Evolutionary conservation across 2,797 vertebrate species (phyloP), one percentile per base, ranked within the genome.

Genomic region (Onychomys arenicola): DNA sequence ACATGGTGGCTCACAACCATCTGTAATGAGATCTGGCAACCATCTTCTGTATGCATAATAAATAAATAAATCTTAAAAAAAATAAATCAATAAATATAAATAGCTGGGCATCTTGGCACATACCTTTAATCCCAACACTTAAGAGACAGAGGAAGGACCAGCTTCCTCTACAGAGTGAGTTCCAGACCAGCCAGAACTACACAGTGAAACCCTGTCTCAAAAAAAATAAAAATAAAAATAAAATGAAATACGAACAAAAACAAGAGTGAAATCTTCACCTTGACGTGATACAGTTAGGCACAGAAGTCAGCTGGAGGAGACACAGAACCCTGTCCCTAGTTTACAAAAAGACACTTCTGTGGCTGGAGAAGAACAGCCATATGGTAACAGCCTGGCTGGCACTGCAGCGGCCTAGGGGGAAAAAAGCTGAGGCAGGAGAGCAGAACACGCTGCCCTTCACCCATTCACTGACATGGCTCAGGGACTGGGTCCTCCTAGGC

Each of bases 261-360:
- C n/a, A 40, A n/a, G 21, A 71, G 12, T 25, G 12, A 57, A 40
- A 71, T 59, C 87, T 76, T 96, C 95, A 89, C 78, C 92, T 95
- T 94, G 93, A 84, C 52, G n/a, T 16, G 63, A 88, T 37, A 77
- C 37, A 93, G 65, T 32, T 40, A 17, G 63, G 69, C 52, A 23
- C 63, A 34, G 59, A 37, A 57, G 93, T 69, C 88, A 12, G 67
- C 73, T 63, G 94, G 78, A 29, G 29, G 23, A n/a, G 17, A 95
- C 85, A 59, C 49, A 12, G 69, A 10, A 59, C 57, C 77, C 7
- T 5, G 17, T 19, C 82, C 80, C 94, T 27, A 59, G 80, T 80
- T 85, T 83, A 75, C 65, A 78, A 43, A 90, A 76, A 81, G 63
- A 57, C n/a, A 1, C 43, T 37, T n/a, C 55, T 88, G 2, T 29